phyloP scores from a whole-genome alignment of 2,888 invertebrate genomes.

The Heliconius ethilla region DNA sequence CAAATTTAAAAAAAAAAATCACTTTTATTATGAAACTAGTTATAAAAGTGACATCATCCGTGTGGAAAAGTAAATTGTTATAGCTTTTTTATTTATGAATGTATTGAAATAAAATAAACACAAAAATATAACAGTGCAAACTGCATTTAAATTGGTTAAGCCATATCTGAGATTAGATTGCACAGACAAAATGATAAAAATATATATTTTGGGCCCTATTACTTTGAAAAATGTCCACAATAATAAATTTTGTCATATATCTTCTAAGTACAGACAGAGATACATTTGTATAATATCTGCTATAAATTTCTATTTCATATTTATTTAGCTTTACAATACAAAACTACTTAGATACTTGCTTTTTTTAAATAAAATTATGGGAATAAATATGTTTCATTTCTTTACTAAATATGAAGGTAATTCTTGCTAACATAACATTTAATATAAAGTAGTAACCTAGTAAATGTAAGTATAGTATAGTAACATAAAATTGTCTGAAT shows the following conservation, averaged over 20 bases:
- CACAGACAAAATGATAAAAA: neutral
- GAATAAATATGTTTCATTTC: neutral
- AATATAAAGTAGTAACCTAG: neutral
- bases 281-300: neutral
- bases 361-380: neutral
- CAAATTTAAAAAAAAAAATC: no score
- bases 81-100: neutral
- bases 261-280: neutral
- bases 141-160: no score
- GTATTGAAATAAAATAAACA: no score
- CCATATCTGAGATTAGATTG: neutral
- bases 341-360: neutral
- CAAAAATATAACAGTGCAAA: no score
- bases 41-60: neutral
- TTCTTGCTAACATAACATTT: neutral
- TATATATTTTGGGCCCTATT: no score
- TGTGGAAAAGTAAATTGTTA: neutral
- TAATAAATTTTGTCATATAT: no score
- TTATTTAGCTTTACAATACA: neutral
- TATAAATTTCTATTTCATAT: neutral
- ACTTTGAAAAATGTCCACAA: no score
- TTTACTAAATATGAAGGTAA: neutral
- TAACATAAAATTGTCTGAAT: neutral
- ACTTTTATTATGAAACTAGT: neutral
- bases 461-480: neutral